Evolutionary conservation across 1,140 invertebrate species (phyloP).

Genomic region (Asobara japonica): DNA sequence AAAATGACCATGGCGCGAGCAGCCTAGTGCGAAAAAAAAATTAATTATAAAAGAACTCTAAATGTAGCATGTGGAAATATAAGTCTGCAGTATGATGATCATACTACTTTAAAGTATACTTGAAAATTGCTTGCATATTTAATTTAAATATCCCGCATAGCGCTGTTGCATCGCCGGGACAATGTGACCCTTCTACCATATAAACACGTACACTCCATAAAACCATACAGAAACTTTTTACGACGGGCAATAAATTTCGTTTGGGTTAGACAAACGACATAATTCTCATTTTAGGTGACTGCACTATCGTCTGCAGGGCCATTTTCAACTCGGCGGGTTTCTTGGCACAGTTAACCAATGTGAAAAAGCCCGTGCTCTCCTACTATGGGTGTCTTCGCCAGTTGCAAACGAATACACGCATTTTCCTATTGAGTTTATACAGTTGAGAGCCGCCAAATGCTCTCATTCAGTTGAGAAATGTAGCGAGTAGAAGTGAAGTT

Average conservation of each 20-base stretch:
- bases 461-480: neutral
- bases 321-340: neutral
- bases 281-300: conserved; percentile 7
- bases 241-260: neutral
- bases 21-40: too few species aligned
- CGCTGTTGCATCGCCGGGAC: neutral
- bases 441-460: neutral
- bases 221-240: conserved; percentile 2
- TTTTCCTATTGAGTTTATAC: neutral
- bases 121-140: neutral
- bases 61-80: too few species aligned
- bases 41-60: too few species aligned
- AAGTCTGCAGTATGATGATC: too few species aligned
- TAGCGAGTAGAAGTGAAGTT: too few species aligned
- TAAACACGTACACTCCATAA: neutral
- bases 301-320: neutral
- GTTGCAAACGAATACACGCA: neutral
- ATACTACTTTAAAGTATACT: too few species aligned
- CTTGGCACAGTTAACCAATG: neutral
- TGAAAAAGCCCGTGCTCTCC: neutral
- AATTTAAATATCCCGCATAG: neutral
- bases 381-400: neutral
- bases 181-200: neutral
- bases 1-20: too few species aligned
- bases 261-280: conserved; percentile 6